Conservation (phyloP, 2,888 invertebrate genomes). For the Sarcophaga carnaria region DNA sequence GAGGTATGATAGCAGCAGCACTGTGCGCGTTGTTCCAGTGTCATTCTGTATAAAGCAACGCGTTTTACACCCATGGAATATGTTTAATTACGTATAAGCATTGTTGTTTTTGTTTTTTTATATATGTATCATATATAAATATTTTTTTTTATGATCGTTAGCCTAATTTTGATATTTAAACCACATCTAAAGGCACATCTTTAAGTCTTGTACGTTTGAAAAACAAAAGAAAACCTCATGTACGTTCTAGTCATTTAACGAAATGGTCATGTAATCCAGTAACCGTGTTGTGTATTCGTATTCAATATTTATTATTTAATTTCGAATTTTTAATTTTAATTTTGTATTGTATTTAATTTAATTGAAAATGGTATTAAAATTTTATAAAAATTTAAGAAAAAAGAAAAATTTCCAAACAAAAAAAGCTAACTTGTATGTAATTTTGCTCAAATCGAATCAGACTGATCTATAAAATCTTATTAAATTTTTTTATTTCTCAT, state of each 20-base stretch:
- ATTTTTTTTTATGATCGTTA: background rate
- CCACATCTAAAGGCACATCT: no score
- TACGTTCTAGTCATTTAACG: slow-evolving; percentile 2
- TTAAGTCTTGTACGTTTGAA: no score
- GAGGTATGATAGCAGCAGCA: slow-evolving; percentile 80
- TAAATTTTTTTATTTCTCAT: no score
- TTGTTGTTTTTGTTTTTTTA: background rate
- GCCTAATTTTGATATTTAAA: no score
- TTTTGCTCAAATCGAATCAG: background rate
- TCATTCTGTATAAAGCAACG: slow-evolving; percentile 63
- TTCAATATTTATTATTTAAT: background rate
- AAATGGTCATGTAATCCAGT: background rate
- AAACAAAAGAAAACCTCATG: background rate
- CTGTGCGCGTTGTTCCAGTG: slow-evolving; percentile 65
- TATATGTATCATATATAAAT: background rate
- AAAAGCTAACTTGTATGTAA: background rate
- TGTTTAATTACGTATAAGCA: slow-evolving; percentile 27
- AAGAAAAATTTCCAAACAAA: no score
- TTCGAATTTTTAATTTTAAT: no score
- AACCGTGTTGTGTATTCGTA: background rate
- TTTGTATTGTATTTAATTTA: no score
- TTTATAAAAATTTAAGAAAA: no score
- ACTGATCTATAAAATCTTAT: background rate
- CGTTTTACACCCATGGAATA: slow-evolving; percentile 56
- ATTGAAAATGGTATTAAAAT: no score